phyloP scores from a whole-genome alignment of 2,797 vertebrate genomes.

The Manis pentadactyla region DNA sequence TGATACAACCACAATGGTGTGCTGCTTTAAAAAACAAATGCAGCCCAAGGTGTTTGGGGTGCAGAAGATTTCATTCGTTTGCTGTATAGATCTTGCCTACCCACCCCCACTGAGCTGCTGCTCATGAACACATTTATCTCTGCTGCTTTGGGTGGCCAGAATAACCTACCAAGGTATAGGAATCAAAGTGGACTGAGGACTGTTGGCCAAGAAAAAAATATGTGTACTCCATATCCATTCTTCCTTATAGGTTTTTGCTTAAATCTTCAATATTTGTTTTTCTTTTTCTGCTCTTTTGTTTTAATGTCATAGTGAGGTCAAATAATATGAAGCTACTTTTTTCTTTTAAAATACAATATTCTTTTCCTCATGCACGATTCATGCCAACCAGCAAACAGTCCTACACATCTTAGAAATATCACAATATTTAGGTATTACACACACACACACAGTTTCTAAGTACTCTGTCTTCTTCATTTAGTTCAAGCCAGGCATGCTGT shows the following conservation, averaged over 20 bases:
- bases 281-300: slow-evolving; percentile 39
- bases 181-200: slow-evolving; percentile 10
- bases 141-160: neutral
- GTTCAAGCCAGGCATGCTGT: slow-evolving; percentile 67
- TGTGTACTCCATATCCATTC: neutral
- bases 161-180: neutral
- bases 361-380: slow-evolving; percentile 37
- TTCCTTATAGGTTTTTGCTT: slow-evolving; percentile 30
- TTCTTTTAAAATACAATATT: neutral
- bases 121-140: neutral
- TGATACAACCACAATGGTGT: neutral
- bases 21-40: neutral
- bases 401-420: neutral
- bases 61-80: neutral
- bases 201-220: neutral
- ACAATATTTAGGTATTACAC: neutral
- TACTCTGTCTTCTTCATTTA: neutral
- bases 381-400: neutral
- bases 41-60: neutral
- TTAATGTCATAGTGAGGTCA: neutral
- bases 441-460: neutral
- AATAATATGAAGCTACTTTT: slow-evolving; percentile 24
- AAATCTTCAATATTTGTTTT: slow-evolving; percentile 8
- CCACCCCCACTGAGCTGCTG: neutral
- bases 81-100: neutral